Base-by-base conservation (phyloP, 2,888 invertebrate genomes). In the Oscheius sp. region DNA sequence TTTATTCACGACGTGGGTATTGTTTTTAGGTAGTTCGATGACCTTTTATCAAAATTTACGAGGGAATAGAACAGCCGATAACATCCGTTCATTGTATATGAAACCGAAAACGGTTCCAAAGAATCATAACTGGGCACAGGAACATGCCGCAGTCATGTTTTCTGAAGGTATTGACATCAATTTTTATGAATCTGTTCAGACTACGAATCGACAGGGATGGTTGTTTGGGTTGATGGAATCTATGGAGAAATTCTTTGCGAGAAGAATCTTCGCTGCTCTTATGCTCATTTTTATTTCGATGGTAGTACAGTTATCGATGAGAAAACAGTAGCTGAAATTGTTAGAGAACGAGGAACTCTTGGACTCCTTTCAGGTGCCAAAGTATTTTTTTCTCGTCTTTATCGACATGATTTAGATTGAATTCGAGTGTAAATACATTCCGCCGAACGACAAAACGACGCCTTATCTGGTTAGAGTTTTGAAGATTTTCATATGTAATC, bases 51-150 rank as follows among this genome's bases (percentile, higher is more conserved):
- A n/a, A n/a, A n/a, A n/a, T n/a, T n/a, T n/a, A n/a, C n/a, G n/a
- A n/a, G n/a, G n/a, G n/a, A n/a, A n/a, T n/a, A n/a, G n/a, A n/a
- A n/a, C n/a, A n/a, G n/a, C n/a, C n/a, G n/a, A n/a, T n/a, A n/a
- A n/a, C n/a, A n/a, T n/a, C n/a, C n/a, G n/a, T n/a, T n/a, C n/a
- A n/a, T n/a, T n/a, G n/a, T n/a, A n/a, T n/a, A n/a, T n/a, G n/a
- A n/a, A n/a, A n/a, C n/a, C n/a, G n/a, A n/a, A 30, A 12, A 33
- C 12, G 14, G 20, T 20, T 17, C 54, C 54, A 24, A 44, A 9
- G 59, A 59, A 59, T 17, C 59, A 59, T 30, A 59, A 44, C 59
- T 59, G 59, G 59, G 44, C 26, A 26, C 8, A 59, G 44, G 59
- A 59, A 30, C 14, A n/a, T 14, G 9, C 33, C 5, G 28, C 51